Evolutionary conservation across 2,888 invertebrate genomes (phyloP), one percentile per base, ranked within the genome.

Genomic region (Drosophila flavopinicola): DNA sequence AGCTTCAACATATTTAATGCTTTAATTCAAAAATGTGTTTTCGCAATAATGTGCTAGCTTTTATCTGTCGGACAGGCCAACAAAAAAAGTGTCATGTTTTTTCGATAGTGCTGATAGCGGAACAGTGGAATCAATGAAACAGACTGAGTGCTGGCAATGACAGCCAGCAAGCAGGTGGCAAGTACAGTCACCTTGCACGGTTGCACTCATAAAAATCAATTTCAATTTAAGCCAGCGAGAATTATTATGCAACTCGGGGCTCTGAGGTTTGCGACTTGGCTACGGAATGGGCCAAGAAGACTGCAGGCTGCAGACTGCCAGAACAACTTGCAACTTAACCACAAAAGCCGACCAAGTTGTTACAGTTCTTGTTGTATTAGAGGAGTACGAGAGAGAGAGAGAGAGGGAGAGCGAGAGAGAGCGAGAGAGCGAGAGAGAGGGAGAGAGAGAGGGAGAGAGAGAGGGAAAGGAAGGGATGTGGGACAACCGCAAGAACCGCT

Each of bases 401-500:
- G 23, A 20, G 24, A 24, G 25, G 3, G n/a, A 27, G 11, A 15
- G 24, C 3, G 11, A 6, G 1, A 13, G 10, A 11, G 23, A 9
- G 11, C 9, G 45, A n/a, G 6, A 10, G 35, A 9, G 20, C 3
- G 27, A 15, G 3, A 2, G 3, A 1, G 13, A n/a, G 0, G n/a
- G 37, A 4, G 48, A 3, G 10, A 11, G 6, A 5, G n/a, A 27
- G 2, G 20, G 20, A 7, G 7, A 4, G n/a, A 13, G 13, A 29
- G 45, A 17, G 37, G 30, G n/a, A n/a, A n/a, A n/a, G n/a, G n/a
- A n/a, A n/a, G n/a, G n/a, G n/a, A n/a, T n/a, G n/a, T n/a, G 53
- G 41, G 48, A 58, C 38, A 71, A 80, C 80, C 87, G 59, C 80
- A 86, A 65, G 71, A 85, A 72, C 85, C 80, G 79, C 80, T 78